Evolutionary conservation across 2,888 invertebrate species (phyloP).

Genomic region (Scaptomyza reducta): DNA sequence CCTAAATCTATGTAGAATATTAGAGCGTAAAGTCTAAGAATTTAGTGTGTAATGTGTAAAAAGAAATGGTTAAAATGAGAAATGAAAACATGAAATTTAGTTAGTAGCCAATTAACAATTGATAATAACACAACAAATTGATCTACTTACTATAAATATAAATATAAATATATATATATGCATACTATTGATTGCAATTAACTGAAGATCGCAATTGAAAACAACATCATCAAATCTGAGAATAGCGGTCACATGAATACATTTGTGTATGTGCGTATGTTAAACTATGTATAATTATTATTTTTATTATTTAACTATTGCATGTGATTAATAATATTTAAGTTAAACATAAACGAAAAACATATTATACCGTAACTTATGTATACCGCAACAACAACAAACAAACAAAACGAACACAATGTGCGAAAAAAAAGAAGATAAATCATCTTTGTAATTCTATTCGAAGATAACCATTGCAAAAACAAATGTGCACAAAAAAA

Average conservation of each 20-base stretch:
- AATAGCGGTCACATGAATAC: slow-evolving; percentile 19
- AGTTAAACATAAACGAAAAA: slow-evolving; percentile 76
- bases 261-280: slow-evolving; percentile 60
- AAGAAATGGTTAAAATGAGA: slow-evolving; percentile 67
- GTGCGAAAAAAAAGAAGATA: slow-evolving; percentile 27
- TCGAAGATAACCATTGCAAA: slow-evolving; percentile 64
- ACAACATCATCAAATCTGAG: slow-evolving; percentile 1
- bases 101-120: slow-evolving; percentile 80
- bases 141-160: slow-evolving; percentile 49
- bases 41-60: slow-evolving; percentile 74
- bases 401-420: slow-evolving; percentile 29
- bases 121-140: slow-evolving; percentile 60
- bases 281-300: slow-evolving; percentile 76
- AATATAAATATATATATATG: slow-evolving; percentile 24
- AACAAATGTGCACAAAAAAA: slow-evolving; percentile 64
- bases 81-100: slow-evolving; percentile 73
- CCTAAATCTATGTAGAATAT: slow-evolving; percentile 50
- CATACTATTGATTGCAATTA: slow-evolving; percentile 31
- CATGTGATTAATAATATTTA: slow-evolving; percentile 83
- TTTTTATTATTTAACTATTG: slow-evolving; percentile 81
- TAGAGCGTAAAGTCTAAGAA: slow-evolving; percentile 71
- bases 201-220: slow-evolving; percentile 23
- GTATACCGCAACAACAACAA: slow-evolving; percentile 66
- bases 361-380: slow-evolving; percentile 75
- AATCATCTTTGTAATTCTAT: slow-evolving; percentile 54